These are phyloP conservation scores for Ooceraea biroi DNA, from an alignment of 1,140 invertebrate genomes.

Conservation along the genomic window DNA sequence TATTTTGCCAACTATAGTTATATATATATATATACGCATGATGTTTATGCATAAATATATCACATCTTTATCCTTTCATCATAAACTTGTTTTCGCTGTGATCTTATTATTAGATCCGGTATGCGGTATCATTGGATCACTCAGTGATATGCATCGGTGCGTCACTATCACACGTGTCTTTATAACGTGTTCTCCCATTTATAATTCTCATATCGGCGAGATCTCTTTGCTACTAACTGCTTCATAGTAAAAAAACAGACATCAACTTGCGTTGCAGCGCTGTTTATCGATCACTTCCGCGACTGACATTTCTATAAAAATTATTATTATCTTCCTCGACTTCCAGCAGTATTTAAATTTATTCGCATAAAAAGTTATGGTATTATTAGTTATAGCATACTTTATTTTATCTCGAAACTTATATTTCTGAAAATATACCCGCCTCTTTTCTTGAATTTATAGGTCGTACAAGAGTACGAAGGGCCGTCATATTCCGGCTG, in stretches of 20 bases:
- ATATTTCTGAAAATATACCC: not conserved
- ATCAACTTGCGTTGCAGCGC: not conserved
- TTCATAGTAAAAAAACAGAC: not conserved
- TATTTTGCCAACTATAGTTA: not conserved
- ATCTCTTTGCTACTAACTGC: not conserved
- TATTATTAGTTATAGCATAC: not conserved
- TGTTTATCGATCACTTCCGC: not conserved
- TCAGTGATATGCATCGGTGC: not conserved
- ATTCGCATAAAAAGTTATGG: not conserved
- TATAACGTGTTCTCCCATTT: slow-evolving; percentile 8
- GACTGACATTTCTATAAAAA: no score
- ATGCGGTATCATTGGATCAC: no score
- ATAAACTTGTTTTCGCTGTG: not conserved
- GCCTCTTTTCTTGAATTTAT: slow-evolving; percentile 71
- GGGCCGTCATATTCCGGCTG: slow-evolving; percentile 95
- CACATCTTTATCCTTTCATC: not conserved
- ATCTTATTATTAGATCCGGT: slow-evolving; percentile 30
- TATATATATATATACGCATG: slow-evolving; percentile 45
- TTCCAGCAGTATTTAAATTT: not conserved
- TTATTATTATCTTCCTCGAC: not conserved
- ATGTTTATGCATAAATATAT: not conserved
- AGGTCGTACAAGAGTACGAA: slow-evolving; percentile 97
- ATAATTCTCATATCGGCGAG: not conserved
- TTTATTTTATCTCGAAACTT: no score
- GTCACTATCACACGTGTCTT: not conserved